Evolutionary conservation across 1,140 invertebrate genomes (phyloP), one percentile per base, ranked within the genome.

Genomic region (Brachionus rubens): DNA sequence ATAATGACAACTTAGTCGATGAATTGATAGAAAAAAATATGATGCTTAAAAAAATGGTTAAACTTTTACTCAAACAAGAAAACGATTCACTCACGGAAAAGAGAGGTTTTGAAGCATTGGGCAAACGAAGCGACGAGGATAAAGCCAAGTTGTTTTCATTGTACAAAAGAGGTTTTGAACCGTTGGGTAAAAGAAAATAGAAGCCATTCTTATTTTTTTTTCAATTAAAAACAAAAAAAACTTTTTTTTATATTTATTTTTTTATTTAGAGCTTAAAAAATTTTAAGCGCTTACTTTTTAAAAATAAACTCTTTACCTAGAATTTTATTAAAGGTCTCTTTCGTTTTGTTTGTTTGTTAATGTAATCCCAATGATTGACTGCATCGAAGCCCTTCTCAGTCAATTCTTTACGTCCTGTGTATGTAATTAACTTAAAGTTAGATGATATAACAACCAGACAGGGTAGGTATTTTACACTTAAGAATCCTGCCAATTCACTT

Each of bases 131-230:
- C 59, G 3, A 65, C 14, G 19, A 43, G 19, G 59, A 65, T 10
- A 5, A 24, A 1, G 59, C 41, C 28, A 65, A 65, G 26, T n/a
- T 43, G 5, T 65, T 65, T 43, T 41, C 40, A 41, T 19, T 43
- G 6, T 24, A 43, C n/a, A 65, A 65, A 65, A 24, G 59, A 65
- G 59, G 59, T 14, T 65, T 65, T 28, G 59, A 65, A 65, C 21
- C 59, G 10, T n/a, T 65, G 3, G 59, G 59, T 24, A 65, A 43
- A 65, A 43, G 41, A 65, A 43, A 43, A 14, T 9, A n/a, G n/a
- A n/a, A n/a, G n/a, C n/a, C 24, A 12, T 43, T 65, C 19, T 65
- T 24, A n/a, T 65, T 36, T 59, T 9, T 59, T 33, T 59, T 33
- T 36, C 9, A 36, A 36, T 36, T 36, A 36, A 9, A 46, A 14